These are phyloP conservation scores for Silurus glanis DNA, from an alignment of 2,113 vertebrate species.

Conservation along the genomic window DNA sequence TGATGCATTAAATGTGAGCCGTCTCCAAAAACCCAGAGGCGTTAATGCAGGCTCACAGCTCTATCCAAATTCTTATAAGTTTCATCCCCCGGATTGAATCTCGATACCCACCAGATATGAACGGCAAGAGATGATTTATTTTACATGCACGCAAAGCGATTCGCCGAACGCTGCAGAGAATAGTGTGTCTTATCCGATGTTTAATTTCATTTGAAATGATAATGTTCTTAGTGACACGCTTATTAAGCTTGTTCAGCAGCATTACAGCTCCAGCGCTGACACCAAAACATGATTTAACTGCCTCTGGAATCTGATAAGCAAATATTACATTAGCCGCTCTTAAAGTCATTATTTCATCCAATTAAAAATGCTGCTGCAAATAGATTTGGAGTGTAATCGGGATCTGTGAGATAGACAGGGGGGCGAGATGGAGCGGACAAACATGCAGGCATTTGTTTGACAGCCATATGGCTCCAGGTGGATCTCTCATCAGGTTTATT, in stretches of 20 bases:
- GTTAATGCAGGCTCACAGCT: background rate
- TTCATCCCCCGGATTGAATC: background rate
- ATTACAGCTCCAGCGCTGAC: constrained; percentile 16
- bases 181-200: constrained; percentile 54
- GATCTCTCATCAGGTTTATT: background rate
- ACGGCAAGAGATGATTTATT: background rate
- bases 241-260: constrained; percentile 25
- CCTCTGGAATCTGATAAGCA: constrained; percentile 38
- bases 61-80: background rate
- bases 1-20: background rate
- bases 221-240: constrained; percentile 34
- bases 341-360: constrained; percentile 40
- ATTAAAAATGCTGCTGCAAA: constrained; percentile 33
- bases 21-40: background rate
- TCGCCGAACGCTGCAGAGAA: constrained; percentile 46
- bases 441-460: background rate
- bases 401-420: background rate
- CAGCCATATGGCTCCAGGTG: constrained; percentile 13
- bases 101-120: background rate
- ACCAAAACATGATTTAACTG: constrained; percentile 35
- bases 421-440: background rate
- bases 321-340: constrained; percentile 26
- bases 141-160: constrained; percentile 38
- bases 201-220: constrained; percentile 52
- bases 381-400: constrained; percentile 11